Percentiles rank a stretch among this genome's conserved stretches.
Conservation (phyloP, 2,797 vertebrate genomes). For the Spinus pinus region DNA sequence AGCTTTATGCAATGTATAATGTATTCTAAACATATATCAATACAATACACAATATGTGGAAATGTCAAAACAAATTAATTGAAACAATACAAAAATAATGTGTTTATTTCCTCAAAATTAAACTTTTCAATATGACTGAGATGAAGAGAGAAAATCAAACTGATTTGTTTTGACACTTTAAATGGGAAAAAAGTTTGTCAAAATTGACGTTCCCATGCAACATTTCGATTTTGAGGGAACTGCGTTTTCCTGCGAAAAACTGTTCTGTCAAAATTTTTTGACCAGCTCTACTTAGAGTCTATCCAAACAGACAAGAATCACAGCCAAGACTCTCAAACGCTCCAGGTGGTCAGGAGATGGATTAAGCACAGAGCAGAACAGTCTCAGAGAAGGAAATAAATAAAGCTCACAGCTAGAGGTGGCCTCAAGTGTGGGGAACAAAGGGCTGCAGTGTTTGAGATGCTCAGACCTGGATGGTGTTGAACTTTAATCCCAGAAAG, state of each 20-base stretch:
- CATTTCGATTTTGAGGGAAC: not conserved
- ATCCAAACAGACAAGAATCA: conserved; percentile 56
- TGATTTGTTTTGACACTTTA: conserved; percentile 54
- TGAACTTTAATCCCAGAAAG: not conserved
- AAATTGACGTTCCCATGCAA: conserved; percentile 47
- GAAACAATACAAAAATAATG: conserved; percentile 36
- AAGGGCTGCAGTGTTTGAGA: not conserved
- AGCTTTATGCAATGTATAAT: not conserved
- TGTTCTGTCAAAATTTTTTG: conserved; percentile 61
- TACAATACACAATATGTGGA: not conserved
- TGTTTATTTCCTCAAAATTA: conserved; percentile 20
- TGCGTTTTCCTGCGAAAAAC: conserved; percentile 28
- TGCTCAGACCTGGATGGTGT: not conserved
- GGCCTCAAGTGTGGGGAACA: not conserved
- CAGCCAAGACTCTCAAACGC: conserved; percentile 49
- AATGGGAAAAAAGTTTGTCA: conserved; percentile 31
- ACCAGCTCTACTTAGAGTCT: conserved; percentile 49
- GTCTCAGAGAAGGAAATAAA: conserved; percentile 42
- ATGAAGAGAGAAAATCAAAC: conserved; percentile 20
- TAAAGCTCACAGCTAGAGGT: conserved; percentile 21
- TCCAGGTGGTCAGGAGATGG: conserved; percentile 62
- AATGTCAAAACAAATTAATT: conserved; percentile 58
- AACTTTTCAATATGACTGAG: not conserved
- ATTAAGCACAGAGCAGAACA: conserved; percentile 57
- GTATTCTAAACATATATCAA: not conserved